Base-by-base conservation (phyloP, 2,113 vertebrate genomes). In the Chascanopsetta lugubris region DNA sequence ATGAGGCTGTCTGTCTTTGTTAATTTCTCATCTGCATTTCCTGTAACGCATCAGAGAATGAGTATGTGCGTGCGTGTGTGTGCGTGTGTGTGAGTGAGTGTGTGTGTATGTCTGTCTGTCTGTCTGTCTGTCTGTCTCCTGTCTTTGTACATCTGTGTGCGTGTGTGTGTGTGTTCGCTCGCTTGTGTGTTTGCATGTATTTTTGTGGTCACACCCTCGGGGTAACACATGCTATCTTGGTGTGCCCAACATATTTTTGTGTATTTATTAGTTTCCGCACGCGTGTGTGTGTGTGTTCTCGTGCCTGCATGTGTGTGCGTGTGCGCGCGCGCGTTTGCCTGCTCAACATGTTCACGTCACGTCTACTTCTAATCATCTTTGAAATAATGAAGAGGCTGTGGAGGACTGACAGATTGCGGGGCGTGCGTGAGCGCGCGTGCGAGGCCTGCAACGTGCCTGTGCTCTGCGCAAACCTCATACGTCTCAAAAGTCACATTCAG, bases 191-290 rank as follows among this genome's bases (percentile, higher is more conserved):
- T 21, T 72, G 57, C 2, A 1, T n/a, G 7, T 20, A 32, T 32
- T 53, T 79, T 61, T 72, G 51, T 13, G 15, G 68, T 71, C 68
- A 75, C 46, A 75, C 59, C 87, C 83, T 78, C 9, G 40, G 77
- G 85, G 80, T 60, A 87, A 85, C 76, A 86, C 74, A 76, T 85
- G 82, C 80, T 84, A 72, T 80, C 76, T 82, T 30, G 32, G 53
- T 74, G 72, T 67, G 57, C 49, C 66, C 54, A 48, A 63, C 64
- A 72, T 82, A 66, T 78, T 75, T 85, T 65, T 64, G 70, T 61
- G 50, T 54, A 65, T 75, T 67, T 74, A 60, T 65, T 48, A 29
- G 46, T 47, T 17, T 63, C 27, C 49, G 34, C 29, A 30, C 8
- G 38, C 17, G 12, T 42, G 38, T 42, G 38, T n/a, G 6, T 8